Evolutionary conservation across 2,797 vertebrate genomes (phyloP).

Genomic region (Sphenopsis melanotis): DNA sequence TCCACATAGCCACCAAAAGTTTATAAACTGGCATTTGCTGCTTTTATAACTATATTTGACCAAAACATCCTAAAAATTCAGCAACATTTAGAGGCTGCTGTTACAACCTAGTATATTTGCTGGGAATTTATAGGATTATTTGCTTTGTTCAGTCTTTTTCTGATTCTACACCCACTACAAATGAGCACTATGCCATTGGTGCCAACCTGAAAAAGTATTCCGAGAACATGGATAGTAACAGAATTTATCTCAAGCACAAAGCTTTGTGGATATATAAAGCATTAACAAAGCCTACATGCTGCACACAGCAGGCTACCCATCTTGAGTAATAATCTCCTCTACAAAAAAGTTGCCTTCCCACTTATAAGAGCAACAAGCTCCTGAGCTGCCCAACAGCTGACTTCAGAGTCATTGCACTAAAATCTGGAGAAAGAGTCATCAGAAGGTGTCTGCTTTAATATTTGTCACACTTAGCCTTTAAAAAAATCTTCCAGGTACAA

Average conservation of each 20-base stretch:
- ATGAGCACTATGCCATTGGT: fast-evolving
- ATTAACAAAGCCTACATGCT: not conserved
- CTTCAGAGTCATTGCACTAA: not conserved
- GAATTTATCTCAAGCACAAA: not conserved
- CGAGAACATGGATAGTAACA: not conserved
- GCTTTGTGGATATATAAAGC: not conserved
- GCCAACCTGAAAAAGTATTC: not conserved
- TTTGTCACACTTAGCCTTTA: not conserved
- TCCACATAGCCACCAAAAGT: not conserved
- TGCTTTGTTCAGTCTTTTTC: not conserved
- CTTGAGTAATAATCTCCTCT: not conserved
- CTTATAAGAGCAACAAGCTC: not conserved
- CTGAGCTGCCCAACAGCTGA: not conserved
- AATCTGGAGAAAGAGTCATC: not conserved
- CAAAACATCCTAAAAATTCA: not conserved
- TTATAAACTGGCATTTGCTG: not conserved
- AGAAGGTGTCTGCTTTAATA: not conserved
- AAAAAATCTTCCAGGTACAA: not conserved
- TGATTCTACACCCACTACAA: not conserved
- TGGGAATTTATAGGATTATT: not conserved
- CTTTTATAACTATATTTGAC: not conserved
- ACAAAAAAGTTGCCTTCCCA: not conserved
- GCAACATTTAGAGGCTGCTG: not conserved
- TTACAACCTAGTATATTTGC: not conserved
- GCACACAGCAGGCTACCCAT: not conserved